Base-by-base conservation (phyloP, 2,888 invertebrate genomes). In the Mythimna ferrago region DNA sequence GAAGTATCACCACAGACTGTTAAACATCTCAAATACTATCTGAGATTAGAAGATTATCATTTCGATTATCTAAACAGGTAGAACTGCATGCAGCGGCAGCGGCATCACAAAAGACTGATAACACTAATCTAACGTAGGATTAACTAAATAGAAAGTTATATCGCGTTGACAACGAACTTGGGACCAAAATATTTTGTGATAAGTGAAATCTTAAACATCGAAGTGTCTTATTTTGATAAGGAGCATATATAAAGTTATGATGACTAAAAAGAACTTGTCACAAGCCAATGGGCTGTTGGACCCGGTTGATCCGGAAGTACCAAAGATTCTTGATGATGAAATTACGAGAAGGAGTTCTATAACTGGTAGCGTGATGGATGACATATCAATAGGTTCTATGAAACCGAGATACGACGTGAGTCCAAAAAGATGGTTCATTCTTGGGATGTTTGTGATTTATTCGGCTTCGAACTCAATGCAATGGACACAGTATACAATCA, bases 401-500 rank as follows among this genome's bases (percentile, higher is more conserved):
- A 11, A 14, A 57, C 14, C 2, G 5, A 0, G 61, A 57, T 97
- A 97, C 86, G 96, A 96, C 91, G 97, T 98, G 44, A 98, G 97
- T 92, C 97, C 93, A 81, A 94, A 97, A 71, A 96, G 99, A 92
- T 99, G 98, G 98, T 86, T 98, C 48, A 98, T 99, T 83, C 94
- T 99, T 68, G 94, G 95, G 7, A 96, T 99, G 73, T 99, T 99
- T 93, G 98, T 98, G 44, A 86, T 98, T 57, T 99, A 98, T 91
- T 99, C 99, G 0, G 98, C 99, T 66, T 98, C 98, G 71, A 99
- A 99, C 93, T 98, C 99, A 3, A 97, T 98, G 96, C 99, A 99
- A 92, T 99, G 99, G 99, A 98, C 99, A 69, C 98, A 99, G 95
- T 99, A 99, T 93, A 98, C 98, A 81, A 99, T 99, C 87, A 99